These are phyloP conservation scores for Gobio gobio DNA, from an alignment of 2,113 vertebrate species.

Conservation along the genomic window DNA sequence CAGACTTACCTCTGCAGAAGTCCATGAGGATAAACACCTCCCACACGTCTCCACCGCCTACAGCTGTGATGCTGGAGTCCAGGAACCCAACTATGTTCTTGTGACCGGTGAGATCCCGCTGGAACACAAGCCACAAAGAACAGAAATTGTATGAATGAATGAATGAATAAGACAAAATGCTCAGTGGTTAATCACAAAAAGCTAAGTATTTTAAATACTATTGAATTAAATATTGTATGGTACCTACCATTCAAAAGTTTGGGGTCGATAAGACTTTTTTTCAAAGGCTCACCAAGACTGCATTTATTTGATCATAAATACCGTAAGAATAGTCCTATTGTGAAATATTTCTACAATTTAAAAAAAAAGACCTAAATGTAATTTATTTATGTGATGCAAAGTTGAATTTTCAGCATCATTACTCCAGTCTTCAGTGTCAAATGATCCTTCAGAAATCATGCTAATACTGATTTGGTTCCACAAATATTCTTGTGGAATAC, in stretches of 20 bases:
- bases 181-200: too few species aligned
- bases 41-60: slow-evolving; percentile 95
- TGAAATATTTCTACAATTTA: neutral
- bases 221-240: neutral
- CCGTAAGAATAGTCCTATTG: neutral
- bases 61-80: slow-evolving; percentile 92
- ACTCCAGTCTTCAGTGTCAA: neutral
- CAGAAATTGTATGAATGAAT: neutral
- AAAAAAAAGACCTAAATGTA: neutral
- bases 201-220: too few species aligned
- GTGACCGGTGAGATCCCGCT: slow-evolving; percentile 95
- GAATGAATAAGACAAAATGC: neutral
- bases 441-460: neutral
- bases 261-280: neutral
- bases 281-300: neutral
- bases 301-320: neutral
- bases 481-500: neutral
- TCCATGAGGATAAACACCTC: slow-evolving; percentile 99
- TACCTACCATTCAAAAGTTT: neutral
- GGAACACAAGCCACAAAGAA: slow-evolving; percentile 49
- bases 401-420: neutral
- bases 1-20: slow-evolving; percentile 89
- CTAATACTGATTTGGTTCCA: neutral
- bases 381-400: neutral
- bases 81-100: slow-evolving; percentile 98